Base-by-base conservation (phyloP, 1,140 invertebrate species). In the Heliconius eleuchia region DNA sequence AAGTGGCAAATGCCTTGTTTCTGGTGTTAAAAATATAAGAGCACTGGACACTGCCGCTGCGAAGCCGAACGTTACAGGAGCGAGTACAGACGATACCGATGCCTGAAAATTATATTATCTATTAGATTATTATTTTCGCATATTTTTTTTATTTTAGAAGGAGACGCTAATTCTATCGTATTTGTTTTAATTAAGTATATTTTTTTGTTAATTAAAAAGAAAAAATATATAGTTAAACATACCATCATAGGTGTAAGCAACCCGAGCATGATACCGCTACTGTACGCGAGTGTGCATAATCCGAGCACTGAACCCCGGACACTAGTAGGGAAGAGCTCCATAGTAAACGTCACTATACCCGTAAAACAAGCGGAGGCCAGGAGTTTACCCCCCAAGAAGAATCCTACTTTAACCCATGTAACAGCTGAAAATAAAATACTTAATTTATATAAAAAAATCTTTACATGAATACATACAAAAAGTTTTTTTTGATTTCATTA, bases 291-390 rank as follows among this genome's bases (percentile, higher is more conserved):
- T 4, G 97, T 96, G 80, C 96, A 97, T 57, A 95, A 95, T 73
- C 92, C 96, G 18, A 97, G 94, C n/a, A 97, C 86, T 4, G 96
- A 96, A 72, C 96, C 96, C 39, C 97, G 92, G 3, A 96, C 89
- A 79, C 95, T 96, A 1, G 97, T 97, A 2, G 97, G 97, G 87
- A 97, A 97, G 83, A 97, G 91, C 89, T 97, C 97, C 76, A 96
- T 95, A 0, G 96, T 96, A 78, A 96, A 96, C 30, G 97, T 95
- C 84, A 97, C 96, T 3, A 96, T 90, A 8, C 96, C 95, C 8
- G 96, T 96, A 85, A 96, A 97, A 5, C 96, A 96, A 57, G 95
- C 95, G 0, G 96, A 96, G 42, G 97, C 96, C 27, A 96, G 95
- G 86, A 96, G 96, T 91, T 98, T 98, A 0, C 97, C 97, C 1